phyloP scores from a whole-genome alignment of 2,797 vertebrate genomes.

The Alauda arvensis region DNA sequence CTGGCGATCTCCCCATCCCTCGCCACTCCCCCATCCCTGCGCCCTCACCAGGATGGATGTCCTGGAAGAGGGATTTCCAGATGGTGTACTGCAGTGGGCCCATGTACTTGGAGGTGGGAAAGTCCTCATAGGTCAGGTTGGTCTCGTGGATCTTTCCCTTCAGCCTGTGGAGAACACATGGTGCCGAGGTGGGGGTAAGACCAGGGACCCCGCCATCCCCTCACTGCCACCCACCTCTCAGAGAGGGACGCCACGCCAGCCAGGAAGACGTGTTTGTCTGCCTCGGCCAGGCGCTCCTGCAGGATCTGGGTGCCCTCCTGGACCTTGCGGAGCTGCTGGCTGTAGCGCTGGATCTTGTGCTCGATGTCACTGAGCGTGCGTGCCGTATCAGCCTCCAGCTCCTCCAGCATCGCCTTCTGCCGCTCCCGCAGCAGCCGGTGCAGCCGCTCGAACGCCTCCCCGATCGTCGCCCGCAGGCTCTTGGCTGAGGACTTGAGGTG shows the following conservation, averaged over 20 bases:
- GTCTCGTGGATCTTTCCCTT: constrained; percentile 97
- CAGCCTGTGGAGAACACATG: constrained; percentile 71
- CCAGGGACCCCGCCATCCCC: rapidly evolving
- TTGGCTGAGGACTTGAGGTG: constrained; percentile 87
- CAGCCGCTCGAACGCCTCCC: constrained; percentile 90
- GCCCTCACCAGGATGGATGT: constrained; percentile 90
- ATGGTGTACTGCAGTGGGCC: constrained; percentile 96
- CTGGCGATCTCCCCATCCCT: neutral
- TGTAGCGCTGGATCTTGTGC: constrained; percentile 95
- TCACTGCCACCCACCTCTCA: constrained; percentile 74
- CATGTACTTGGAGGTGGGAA: constrained; percentile 96
- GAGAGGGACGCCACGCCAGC: constrained; percentile 87
- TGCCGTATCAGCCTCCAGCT: constrained; percentile 92
- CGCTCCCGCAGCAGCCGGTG: constrained; percentile 92
- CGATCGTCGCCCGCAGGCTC: constrained; percentile 88
- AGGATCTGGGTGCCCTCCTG: constrained; percentile 95
- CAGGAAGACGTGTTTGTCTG: constrained; percentile 86
- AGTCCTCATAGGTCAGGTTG: constrained; percentile 95
- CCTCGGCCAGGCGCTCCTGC: constrained; percentile 89
- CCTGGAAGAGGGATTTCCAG: constrained; percentile 97
- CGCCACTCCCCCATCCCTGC: rapidly evolving
- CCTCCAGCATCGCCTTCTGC: constrained; percentile 97
- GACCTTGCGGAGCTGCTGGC: constrained; percentile 93
- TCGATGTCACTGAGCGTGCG: constrained; percentile 92
- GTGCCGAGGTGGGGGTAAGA: neutral